A percentile compares a stretch with the other conserved stretches of the same genome.
Conservation (phyloP, 2,888 invertebrate genomes). For the Prionchulus punctatus region DNA sequence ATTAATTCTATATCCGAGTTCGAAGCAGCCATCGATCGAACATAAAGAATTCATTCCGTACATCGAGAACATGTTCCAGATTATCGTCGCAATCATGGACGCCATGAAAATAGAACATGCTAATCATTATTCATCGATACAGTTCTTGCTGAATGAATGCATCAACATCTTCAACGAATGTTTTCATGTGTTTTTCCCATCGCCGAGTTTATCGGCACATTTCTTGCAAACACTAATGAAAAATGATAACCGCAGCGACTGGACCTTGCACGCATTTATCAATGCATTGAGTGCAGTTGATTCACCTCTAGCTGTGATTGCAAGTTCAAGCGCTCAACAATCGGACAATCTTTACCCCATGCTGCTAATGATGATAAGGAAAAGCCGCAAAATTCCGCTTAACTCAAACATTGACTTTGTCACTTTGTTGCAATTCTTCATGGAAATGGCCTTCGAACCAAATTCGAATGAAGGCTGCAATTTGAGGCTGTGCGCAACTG, state of each 20-base stretch:
- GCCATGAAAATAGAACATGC: conserved; percentile 81
- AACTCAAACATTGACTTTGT: conserved; percentile 14
- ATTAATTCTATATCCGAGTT: not conserved
- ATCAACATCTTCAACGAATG: conserved; percentile 75
- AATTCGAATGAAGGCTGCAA: not conserved
- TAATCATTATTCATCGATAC: conserved; percentile 82
- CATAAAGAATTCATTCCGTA: not conserved
- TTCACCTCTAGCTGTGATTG: conserved; percentile 29
- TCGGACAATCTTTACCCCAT: conserved; percentile 1
- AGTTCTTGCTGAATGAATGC: conserved; percentile 61
- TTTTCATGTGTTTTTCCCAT: conserved; percentile 89
- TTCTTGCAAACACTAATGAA: conserved; percentile 14
- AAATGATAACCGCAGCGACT: conserved; percentile 34
- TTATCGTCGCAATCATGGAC: not conserved
- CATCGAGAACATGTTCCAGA: not conserved
- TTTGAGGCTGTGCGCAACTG: not conserved
- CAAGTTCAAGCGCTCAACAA: conserved; percentile 27
- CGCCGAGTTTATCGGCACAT: conserved; percentile 32
- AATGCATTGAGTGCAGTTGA: conserved; percentile 56
- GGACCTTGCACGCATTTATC: conserved; percentile 58
- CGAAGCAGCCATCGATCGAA: not conserved
- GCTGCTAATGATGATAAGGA: not conserved
- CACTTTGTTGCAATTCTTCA: conserved; percentile 21
- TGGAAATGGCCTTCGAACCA: conserved; percentile 20
- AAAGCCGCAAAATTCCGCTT: not conserved